These are phyloP conservation scores for Phyllotreta cruciferae DNA, from an alignment of 2,888 invertebrate species.

Conservation along the genomic window DNA sequence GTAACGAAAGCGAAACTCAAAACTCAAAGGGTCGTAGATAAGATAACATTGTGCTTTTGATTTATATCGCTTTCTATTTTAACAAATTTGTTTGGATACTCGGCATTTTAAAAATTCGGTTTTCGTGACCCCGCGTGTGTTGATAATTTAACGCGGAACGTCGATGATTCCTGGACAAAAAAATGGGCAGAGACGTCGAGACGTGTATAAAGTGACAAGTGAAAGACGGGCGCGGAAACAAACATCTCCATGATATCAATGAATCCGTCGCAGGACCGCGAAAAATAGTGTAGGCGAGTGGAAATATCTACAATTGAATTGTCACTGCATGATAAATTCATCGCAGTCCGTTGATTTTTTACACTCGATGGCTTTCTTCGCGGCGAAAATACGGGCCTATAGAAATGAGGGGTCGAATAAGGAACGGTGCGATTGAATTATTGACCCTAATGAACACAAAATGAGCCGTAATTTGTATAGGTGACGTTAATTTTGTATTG, in stretches of 20 bases:
- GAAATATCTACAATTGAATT: slow-evolving; percentile 42
- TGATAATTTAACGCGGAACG: slow-evolving; percentile 34
- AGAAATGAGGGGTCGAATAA: slow-evolving; percentile 12
- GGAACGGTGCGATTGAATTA: slow-evolving; percentile 5
- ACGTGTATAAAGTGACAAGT: slow-evolving; percentile 49
- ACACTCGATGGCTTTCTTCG: slow-evolving; percentile 26
- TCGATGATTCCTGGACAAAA: slow-evolving; percentile 45
- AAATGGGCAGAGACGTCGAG: slow-evolving; percentile 48
- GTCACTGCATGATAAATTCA: slow-evolving; percentile 40
- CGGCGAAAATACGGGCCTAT: slow-evolving; percentile 20
- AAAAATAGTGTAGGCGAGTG: slow-evolving; percentile 37
- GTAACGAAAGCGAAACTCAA: no score
- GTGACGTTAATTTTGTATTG: no score
- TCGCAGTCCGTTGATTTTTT: slow-evolving; percentile 33
- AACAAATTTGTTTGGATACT: no score
- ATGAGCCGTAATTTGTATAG: not conserved
- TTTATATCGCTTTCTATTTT: no score
- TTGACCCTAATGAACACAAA: slow-evolving; percentile 14
- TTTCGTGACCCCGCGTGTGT: slow-evolving; percentile 28
- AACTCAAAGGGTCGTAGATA: no score
- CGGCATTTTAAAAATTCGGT: no score
- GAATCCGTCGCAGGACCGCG: slow-evolving; percentile 27
- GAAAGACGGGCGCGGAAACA: slow-evolving; percentile 54
- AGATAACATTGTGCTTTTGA: no score
- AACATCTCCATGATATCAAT: slow-evolving; percentile 36